These are phyloP conservation scores for Paramuricea clavata DNA, from an alignment of 92 coral and sea anemone species.

Conservation along the genomic window DNA sequence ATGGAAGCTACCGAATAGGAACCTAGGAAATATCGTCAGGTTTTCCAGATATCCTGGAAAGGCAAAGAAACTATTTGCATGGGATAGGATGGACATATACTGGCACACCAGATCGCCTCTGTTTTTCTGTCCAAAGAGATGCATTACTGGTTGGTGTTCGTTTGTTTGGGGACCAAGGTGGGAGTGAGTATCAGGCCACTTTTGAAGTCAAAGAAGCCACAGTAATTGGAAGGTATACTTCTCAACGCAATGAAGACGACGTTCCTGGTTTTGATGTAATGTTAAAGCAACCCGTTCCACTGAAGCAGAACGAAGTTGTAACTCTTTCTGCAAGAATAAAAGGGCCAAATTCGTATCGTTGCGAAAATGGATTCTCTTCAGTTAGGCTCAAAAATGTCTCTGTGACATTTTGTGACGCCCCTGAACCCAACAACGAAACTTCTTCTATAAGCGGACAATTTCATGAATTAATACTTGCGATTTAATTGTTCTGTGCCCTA, in stretches of 20 bases:
- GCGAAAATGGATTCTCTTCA: slow-evolving; percentile 19
- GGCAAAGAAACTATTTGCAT: too few relatives aligned
- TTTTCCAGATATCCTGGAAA: too few relatives aligned
- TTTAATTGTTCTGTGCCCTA: too few relatives aligned
- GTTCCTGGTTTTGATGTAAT: too few relatives aligned
- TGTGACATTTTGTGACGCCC: neutral
- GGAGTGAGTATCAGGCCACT: slow-evolving; percentile 40
- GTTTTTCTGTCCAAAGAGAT: slow-evolving; percentile 35
- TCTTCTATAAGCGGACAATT: neutral
- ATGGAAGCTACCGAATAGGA: too few relatives aligned
- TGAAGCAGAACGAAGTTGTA: slow-evolving; percentile 15
- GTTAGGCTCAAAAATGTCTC: too few relatives aligned
- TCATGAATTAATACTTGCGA: neutral
- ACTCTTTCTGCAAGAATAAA: slow-evolving; percentile 49
- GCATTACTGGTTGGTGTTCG: slow-evolving; percentile 56
- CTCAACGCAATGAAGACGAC: too few relatives aligned
- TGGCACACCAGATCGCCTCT: slow-evolving; percentile 19
- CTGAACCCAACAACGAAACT: neutral
- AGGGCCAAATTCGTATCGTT: slow-evolving; percentile 61
- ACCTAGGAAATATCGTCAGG: too few relatives aligned
- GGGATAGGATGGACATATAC: slow-evolving; percentile 27
- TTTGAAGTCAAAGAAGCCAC: slow-evolving; percentile 23
- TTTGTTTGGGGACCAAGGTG: slow-evolving; percentile 61
- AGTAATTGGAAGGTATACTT: too few relatives aligned
- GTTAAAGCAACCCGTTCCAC: slow-evolving; percentile 50